These are phyloP conservation scores for Spilosoma lubricipeda DNA, from an alignment of 2,888 invertebrate species.

Conservation along the genomic window DNA sequence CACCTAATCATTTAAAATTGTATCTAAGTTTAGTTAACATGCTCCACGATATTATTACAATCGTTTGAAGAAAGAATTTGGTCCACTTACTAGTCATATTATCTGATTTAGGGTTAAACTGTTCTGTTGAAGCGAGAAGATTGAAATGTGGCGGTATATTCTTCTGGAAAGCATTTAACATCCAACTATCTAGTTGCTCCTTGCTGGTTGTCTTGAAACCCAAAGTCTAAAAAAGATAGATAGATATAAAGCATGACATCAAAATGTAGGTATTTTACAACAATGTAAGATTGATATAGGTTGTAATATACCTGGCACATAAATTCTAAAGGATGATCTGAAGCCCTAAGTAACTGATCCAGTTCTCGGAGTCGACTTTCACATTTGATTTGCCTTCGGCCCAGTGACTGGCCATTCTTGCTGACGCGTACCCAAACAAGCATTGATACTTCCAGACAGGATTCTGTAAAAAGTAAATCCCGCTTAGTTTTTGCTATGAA, in stretches of 20 bases:
- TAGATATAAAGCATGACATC: not conserved
- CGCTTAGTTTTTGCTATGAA: not conserved
- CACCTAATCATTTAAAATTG: slow-evolving; percentile 78
- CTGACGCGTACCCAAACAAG: slow-evolving; percentile 93
- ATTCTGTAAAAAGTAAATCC: slow-evolving; percentile 79
- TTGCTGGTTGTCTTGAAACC: slow-evolving; percentile 92
- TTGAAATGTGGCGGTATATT: slow-evolving; percentile 95
- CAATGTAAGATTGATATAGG: slow-evolving; percentile 9
- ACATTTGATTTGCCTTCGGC: slow-evolving; percentile 94
- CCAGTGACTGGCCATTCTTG: slow-evolving; percentile 92
- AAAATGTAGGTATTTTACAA: not conserved
- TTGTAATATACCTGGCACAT: slow-evolving; percentile 91
- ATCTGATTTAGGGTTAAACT: slow-evolving; percentile 83
- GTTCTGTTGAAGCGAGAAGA: slow-evolving; percentile 87
- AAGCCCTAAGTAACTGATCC: slow-evolving; percentile 91
- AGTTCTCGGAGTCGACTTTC: slow-evolving; percentile 94
- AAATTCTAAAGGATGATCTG: slow-evolving; percentile 94
- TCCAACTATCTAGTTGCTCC: slow-evolving; percentile 93
- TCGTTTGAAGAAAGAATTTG: not conserved
- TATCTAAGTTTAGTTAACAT: not conserved
- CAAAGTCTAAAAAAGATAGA: slow-evolving; percentile 86
- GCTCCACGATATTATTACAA: not conserved
- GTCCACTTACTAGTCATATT: slow-evolving; percentile 82
- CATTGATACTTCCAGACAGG: slow-evolving; percentile 93
- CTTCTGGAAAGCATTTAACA: slow-evolving; percentile 93